phyloP scores from a whole-genome alignment of 2,888 invertebrate species.

The Chrysotoxum bicinctum region DNA sequence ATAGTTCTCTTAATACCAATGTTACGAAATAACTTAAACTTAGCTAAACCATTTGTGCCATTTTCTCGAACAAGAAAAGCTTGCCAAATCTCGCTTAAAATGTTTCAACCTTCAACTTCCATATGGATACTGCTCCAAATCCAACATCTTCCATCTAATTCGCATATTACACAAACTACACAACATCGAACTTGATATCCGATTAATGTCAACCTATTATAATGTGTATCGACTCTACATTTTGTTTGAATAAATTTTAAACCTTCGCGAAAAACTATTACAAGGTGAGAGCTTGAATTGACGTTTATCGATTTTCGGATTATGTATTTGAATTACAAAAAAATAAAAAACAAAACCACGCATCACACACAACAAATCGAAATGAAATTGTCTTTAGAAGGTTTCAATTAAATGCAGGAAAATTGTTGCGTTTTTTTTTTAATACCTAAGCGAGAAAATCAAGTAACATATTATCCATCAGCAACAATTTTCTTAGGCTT shows the following conservation, averaged over 20 bases:
- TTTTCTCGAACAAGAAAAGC: not conserved
- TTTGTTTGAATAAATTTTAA: not conserved
- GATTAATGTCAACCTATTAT: conserved; percentile 46
- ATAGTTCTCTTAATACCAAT: not conserved
- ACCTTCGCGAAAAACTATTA: conserved; percentile 42
- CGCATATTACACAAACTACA: not conserved
- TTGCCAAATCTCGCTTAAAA: not conserved
- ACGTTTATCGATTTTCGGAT: conserved; percentile 64
- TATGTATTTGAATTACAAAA: conserved; percentile 13
- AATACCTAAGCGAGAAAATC: not conserved
- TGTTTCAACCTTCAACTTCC: conserved; percentile 22
- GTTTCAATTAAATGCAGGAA: conserved; percentile 61
- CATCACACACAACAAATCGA: not conserved
- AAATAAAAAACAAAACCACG: too few species aligned
- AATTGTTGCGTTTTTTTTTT: not conserved
- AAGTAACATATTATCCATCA: not conserved
- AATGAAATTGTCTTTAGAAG: conserved; percentile 53
- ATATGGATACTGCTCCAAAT: not conserved
- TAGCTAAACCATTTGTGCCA: not conserved
- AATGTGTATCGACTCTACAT: not conserved
- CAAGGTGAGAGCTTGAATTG: conserved; percentile 56
- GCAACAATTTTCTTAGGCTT: conserved; percentile 13
- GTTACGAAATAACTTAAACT: not conserved
- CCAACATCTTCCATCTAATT: not conserved
- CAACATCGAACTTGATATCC: conserved; percentile 32